A percentile compares a stretch with the other conserved stretches of the same genome.
phyloP scores from a whole-genome alignment of 2,113 vertebrate genomes.

The Syngnathus scovelli region DNA sequence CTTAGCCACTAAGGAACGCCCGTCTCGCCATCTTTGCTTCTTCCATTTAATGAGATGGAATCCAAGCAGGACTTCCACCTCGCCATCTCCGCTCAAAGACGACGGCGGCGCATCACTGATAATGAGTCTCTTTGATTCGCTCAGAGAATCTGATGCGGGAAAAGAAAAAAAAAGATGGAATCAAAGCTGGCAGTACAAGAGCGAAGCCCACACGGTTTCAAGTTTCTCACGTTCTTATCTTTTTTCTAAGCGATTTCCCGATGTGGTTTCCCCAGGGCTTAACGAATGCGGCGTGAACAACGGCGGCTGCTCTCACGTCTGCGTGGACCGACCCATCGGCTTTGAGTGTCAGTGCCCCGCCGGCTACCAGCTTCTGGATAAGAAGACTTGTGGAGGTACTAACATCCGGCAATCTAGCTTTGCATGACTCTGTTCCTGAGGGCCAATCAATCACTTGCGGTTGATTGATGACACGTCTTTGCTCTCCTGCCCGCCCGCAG shows the following conservation, averaged over 20 bases:
- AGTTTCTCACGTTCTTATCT: not conserved
- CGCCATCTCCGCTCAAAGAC: constrained; percentile 25
- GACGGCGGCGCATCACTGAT: constrained; percentile 21
- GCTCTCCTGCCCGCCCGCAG: constrained; percentile 59
- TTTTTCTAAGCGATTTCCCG: no score
- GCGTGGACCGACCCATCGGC: constrained; percentile 86
- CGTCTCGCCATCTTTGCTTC: not conserved
- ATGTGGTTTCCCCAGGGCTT: constrained; percentile 54
- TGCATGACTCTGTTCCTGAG: not conserved
- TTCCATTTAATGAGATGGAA: constrained; percentile 10
- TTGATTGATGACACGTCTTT: constrained; percentile 57
- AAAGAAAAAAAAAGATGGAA: no score
- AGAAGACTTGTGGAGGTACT: constrained; percentile 93
- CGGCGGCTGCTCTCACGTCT: constrained; percentile 94
- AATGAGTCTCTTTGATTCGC: constrained; percentile 24
- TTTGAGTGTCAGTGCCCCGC: constrained; percentile 89
- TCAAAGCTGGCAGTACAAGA: no score
- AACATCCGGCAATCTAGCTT: no score
- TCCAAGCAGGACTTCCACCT: constrained; percentile 2
- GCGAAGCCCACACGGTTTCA: not conserved
- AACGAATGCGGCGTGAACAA: constrained; percentile 86
- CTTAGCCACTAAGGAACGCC: no score
- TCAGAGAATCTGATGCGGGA: constrained; percentile 24
- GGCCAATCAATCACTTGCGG: constrained; percentile 21
- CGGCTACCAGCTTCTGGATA: constrained; percentile 91